These are phyloP conservation scores for Phyllotreta striolata DNA, from an alignment of 2,888 invertebrate genomes.

Conservation along the genomic window DNA sequence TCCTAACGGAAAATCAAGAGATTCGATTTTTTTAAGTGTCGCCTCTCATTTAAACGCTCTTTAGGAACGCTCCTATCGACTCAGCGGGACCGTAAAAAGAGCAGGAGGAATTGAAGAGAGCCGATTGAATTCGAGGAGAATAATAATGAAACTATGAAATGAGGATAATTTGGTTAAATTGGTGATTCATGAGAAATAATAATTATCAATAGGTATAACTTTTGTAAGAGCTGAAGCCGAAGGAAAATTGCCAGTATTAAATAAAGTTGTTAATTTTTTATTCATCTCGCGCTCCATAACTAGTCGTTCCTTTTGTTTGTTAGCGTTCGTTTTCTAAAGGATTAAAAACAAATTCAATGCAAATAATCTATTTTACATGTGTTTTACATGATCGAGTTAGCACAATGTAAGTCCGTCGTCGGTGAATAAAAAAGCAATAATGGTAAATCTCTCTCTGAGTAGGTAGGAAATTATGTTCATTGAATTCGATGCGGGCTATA, in stretches of 20 bases:
- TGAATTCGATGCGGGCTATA: conserved; percentile 11
- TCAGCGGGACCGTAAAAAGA: too few relatives aligned
- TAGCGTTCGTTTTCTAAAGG: conserved; percentile 29
- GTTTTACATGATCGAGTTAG: conserved; percentile 40
- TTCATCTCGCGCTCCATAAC: conserved; percentile 27
- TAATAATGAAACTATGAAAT: too few relatives aligned
- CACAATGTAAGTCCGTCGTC: conserved; percentile 27
- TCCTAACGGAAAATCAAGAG: too few relatives aligned
- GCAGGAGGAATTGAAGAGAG: too few relatives aligned
- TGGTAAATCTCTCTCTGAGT: conserved; percentile 30
- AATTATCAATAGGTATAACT: too few relatives aligned
- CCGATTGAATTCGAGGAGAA: too few relatives aligned
- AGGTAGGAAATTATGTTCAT: conserved; percentile 31
- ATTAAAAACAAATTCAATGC: conserved; percentile 49
- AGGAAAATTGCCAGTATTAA: background rate
- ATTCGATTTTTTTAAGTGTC: too few relatives aligned
- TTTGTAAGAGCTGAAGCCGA: too few relatives aligned
- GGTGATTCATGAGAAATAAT: too few relatives aligned
- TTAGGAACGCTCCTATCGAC: too few relatives aligned
- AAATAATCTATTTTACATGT: conserved; percentile 46
- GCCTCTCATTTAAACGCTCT: too few relatives aligned
- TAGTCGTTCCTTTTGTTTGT: conserved; percentile 9
- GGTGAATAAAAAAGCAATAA: conserved; percentile 24
- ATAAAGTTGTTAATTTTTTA: conserved; percentile 38
- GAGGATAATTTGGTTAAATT: too few relatives aligned